Base-by-base conservation (phyloP, 2,888 invertebrate species). In the Arge pagana region DNA sequence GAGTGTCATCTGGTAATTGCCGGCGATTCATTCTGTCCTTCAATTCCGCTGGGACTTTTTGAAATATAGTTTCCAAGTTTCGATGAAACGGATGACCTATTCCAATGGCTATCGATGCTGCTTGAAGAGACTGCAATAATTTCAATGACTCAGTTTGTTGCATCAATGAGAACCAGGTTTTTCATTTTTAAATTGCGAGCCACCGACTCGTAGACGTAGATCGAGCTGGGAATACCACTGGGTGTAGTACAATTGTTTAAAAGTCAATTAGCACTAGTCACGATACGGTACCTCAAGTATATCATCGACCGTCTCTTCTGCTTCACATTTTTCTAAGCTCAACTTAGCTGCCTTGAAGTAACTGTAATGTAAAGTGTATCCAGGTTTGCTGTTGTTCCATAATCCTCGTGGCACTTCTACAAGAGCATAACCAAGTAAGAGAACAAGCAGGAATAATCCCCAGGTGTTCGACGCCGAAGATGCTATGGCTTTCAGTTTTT, bases 381-480 rank as follows among this genome's bases (percentile, higher is more conserved):
- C 90, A 55, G 88, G 87, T 72, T 90, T 90, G 3, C 94, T 89
- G 64, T 88, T 87, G 69, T 93, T 89, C 96, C 97, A 99, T 31
- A 96, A 79, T 59, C 87, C 89, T 52, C 97, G 84, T 1, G 92
- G 93, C 3, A 99, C 92, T 79, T 98, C 97, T 0, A 99, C 97
- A 50, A 99, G 81, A 0, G 98, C 96, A 78, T 98, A 97, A 21
- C 92, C 93, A 15, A 99, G 83, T 57, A 99, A 80, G 16, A 99
- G 79, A 39, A 99, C 93, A 40, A 99, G 80, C 23, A 99, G 80
- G 74, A 98, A 96, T 48, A 99, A 80, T 52, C 99, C 99, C 99
- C 99, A 99, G 0, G 99, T 99, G 74, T 99, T 99, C 69, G 96
- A 96, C 3, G 99, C 98, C 11, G 97, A 95, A 3, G 98, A 95